A percentile compares a stretch with the other conserved stretches of the same genome.
Conservation (phyloP, 2,113 vertebrate species). For the Notothenia coriiceps region DNA sequence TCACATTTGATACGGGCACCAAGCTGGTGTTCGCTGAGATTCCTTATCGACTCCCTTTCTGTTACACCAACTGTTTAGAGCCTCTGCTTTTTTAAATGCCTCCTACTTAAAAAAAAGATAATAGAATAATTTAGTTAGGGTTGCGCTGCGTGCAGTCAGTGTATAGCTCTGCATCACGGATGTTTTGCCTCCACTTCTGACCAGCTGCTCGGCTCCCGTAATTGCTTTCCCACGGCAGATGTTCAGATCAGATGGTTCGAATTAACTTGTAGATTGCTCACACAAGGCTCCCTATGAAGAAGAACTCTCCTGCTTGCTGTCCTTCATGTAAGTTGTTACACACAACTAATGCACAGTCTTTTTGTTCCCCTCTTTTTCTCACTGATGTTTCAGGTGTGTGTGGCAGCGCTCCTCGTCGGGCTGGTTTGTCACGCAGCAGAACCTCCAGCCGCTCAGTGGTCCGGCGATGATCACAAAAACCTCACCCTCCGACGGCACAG, state of each 20-base stretch:
- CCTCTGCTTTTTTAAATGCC: slow-evolving; percentile 15
- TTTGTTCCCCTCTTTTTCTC: not conserved
- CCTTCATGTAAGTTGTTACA: slow-evolving; percentile 24
- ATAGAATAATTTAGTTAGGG: slow-evolving; percentile 56
- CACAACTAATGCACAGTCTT: slow-evolving; percentile 21
- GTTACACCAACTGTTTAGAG: slow-evolving; percentile 18
- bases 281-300: slow-evolving; percentile 81
- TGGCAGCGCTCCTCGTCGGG: slow-evolving; percentile 48
- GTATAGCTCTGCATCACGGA: slow-evolving; percentile 23
- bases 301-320: slow-evolving; percentile 66
- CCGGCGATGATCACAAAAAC: slow-evolving; percentile 68
- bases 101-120: slow-evolving; percentile 42
- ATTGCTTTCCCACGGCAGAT: slow-evolving; percentile 82
- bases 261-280: slow-evolving; percentile 82
- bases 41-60: slow-evolving; percentile 50
- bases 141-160: slow-evolving; percentile 22
- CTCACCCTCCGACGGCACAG: slow-evolving; percentile 63
- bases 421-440: slow-evolving; percentile 65
- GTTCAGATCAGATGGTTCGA: slow-evolving; percentile 84
- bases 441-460: slow-evolving; percentile 61
- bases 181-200: slow-evolving; percentile 55
- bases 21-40: slow-evolving; percentile 34
- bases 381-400: slow-evolving; percentile 55
- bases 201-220: slow-evolving; percentile 62
- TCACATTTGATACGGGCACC: slow-evolving; percentile 69